Conservation (phyloP, 2,113 vertebrate genomes). For the Carettochelys insculpta region DNA sequence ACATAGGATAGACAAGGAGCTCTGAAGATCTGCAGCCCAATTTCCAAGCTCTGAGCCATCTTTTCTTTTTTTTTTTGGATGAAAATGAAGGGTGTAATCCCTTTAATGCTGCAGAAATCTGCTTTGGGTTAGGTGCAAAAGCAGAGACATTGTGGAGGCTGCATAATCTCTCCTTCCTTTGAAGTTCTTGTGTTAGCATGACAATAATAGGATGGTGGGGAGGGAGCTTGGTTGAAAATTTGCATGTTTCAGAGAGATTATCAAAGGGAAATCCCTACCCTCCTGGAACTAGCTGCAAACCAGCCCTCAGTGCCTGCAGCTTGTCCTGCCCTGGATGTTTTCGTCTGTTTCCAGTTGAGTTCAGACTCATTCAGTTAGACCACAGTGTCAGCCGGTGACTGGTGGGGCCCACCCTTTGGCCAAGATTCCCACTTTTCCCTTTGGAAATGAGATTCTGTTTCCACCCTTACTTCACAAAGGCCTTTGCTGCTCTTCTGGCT, state of each 20-base stretch:
- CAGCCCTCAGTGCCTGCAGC: background rate
- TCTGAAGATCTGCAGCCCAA: fast-evolving
- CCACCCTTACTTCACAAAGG: conserved; percentile 3
- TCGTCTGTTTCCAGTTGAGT: background rate
- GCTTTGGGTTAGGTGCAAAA: background rate
- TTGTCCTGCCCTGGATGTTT: background rate
- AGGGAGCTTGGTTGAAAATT: background rate
- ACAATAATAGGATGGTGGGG: background rate
- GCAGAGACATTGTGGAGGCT: fast-evolving
- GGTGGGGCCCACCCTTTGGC: background rate
- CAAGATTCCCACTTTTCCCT: background rate
- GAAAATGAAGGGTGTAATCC: fast-evolving
- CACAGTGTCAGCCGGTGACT: background rate
- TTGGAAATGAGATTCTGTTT: conserved; percentile 30
- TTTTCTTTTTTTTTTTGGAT: background rate
- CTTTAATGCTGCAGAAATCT: background rate
- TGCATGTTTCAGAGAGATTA: background rate
- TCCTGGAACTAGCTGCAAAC: background rate
- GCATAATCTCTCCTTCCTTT: background rate
- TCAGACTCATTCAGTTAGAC: background rate
- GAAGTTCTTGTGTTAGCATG: background rate
- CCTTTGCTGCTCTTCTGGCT: background rate
- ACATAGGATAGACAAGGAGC: background rate
- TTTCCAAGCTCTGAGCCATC: background rate
- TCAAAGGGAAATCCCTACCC: background rate